Conservation (phyloP, 2,888 invertebrate species). For the Ashinkailepas kermadecensis region DNA sequence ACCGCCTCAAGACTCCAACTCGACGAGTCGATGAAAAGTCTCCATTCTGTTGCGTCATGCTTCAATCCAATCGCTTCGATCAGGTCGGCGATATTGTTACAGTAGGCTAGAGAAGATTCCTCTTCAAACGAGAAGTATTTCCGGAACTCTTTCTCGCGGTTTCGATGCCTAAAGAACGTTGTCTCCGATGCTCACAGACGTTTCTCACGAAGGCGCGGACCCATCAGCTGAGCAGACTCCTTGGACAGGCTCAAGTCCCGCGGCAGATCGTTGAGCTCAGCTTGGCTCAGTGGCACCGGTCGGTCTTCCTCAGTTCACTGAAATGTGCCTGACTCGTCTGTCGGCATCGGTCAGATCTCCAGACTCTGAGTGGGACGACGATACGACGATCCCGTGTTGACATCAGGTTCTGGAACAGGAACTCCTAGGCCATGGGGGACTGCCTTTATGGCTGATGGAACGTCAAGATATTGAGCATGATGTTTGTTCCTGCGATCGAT, state of each 20-base stretch:
- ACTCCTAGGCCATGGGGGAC: conserved; percentile 24
- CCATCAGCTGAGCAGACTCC: conserved; percentile 20
- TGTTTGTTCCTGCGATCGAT: conserved; percentile 14
- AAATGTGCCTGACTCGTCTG: not conserved
- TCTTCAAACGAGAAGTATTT: conserved; percentile 24
- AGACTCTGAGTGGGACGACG: conserved; percentile 6
- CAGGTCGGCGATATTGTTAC: conserved; percentile 22
- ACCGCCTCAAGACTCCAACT: not conserved
- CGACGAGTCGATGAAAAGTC: not conserved
- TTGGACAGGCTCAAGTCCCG: too few species aligned
- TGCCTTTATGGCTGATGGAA: conserved; percentile 22
- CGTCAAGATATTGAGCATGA: too few species aligned
- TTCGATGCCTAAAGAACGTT: too few species aligned
- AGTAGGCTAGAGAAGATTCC: conserved; percentile 23
- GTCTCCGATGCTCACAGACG: not conserved
- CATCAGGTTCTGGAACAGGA: conserved; percentile 13
- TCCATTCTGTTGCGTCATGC: conserved; percentile 25
- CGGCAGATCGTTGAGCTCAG: too few species aligned
- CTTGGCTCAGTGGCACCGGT: too few species aligned
- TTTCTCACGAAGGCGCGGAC: conserved; percentile 24
- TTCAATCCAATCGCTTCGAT: conserved; percentile 23
- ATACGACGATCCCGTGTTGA: conserved; percentile 23
- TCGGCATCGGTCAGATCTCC: not conserved
- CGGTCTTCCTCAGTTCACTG: not conserved
- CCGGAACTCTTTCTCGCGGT: not conserved